These are phyloP conservation scores for Anarhynchus alexandrinus DNA, from an alignment of 2,113 vertebrate species.

Conservation along the genomic window DNA sequence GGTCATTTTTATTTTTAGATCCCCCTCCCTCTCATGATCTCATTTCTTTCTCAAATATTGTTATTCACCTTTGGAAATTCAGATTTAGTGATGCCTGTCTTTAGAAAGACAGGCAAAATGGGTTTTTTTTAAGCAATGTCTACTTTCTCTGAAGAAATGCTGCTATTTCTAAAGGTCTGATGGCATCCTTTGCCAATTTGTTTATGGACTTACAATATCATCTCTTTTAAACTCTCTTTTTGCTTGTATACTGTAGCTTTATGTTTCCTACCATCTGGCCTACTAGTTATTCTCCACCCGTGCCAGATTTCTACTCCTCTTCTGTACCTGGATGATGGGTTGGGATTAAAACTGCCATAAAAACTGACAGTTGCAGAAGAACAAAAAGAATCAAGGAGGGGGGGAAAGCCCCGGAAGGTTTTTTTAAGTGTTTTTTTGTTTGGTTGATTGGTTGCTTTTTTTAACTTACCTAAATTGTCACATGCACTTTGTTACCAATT, in stretches of 20 bases:
- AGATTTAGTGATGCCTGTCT: neutral
- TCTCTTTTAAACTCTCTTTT: neutral
- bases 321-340: neutral
- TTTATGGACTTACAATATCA: neutral
- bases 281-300: neutral
- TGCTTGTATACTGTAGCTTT: neutral
- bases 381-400: neutral
- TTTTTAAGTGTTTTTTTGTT: neutral
- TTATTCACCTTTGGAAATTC: neutral
- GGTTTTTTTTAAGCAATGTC: neutral
- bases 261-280: conserved; percentile 30
- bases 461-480: neutral
- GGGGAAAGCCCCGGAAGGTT: neutral
- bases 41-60: neutral
- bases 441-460: neutral
- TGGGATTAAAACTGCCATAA: neutral
- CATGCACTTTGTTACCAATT: accelerated
- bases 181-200: neutral
- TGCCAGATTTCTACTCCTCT: neutral
- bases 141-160: neutral
- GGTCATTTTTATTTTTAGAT: neutral
- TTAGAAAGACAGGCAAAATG: neutral
- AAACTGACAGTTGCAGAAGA: neutral
- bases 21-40: neutral
- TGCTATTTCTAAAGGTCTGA: neutral